phyloP scores from a whole-genome alignment of 2,797 vertebrate species.

The Alauda arvensis region DNA sequence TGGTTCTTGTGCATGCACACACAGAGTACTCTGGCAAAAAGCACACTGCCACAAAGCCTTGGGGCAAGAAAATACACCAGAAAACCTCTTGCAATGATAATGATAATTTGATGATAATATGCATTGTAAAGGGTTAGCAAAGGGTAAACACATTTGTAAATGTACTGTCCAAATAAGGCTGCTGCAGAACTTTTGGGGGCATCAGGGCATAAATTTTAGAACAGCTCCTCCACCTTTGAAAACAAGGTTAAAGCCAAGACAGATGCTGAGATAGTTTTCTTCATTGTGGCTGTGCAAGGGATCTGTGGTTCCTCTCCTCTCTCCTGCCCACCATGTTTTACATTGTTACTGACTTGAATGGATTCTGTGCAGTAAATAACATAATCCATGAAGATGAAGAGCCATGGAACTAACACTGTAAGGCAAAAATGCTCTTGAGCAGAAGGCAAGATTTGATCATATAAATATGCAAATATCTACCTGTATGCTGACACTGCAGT shows the following conservation, averaged over 20 bases:
- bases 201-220: not conserved
- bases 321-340: not conserved
- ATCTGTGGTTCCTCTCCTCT: not conserved
- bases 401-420: not conserved
- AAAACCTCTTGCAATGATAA: not conserved
- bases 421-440: not conserved
- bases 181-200: not conserved
- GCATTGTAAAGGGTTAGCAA: not conserved
- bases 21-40: conserved; percentile 18
- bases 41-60: not conserved
- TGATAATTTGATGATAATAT: not conserved
- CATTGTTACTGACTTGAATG: not conserved
- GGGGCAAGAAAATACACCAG: not conserved
- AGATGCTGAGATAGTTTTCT: not conserved
- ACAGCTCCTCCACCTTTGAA: not conserved
- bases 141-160: not conserved
- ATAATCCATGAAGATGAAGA: not conserved
- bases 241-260: not conserved
- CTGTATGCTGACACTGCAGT: not conserved
- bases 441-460: not conserved
- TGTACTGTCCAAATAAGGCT: not conserved
- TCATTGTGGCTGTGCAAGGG: not conserved
- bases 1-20: conserved; percentile 16
- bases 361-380: not conserved
- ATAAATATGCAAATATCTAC: not conserved